These are phyloP conservation scores for Callipepla squamata DNA, from an alignment of 2,113 vertebrate species.

Conservation along the genomic window DNA sequence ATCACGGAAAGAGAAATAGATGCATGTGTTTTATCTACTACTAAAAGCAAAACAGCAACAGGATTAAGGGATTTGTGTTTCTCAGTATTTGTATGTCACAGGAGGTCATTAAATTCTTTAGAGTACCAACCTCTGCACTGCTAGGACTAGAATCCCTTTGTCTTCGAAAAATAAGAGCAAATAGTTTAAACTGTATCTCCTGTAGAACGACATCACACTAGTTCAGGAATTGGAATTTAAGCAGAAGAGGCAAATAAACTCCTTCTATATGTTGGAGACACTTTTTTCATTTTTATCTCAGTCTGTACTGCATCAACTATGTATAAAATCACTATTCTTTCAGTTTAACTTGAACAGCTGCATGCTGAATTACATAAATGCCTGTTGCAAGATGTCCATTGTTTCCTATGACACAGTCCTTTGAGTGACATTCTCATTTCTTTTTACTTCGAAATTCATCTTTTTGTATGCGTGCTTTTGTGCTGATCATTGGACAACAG, in stretches of 20 bases:
- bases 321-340: neutral
- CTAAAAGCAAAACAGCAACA: neutral
- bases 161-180: neutral
- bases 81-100: neutral
- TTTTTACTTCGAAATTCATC: neutral
- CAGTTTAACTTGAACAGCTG: neutral
- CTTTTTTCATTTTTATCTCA: neutral
- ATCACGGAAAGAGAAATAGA: neutral
- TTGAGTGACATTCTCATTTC: neutral
- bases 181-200: neutral
- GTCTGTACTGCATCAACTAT: neutral
- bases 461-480: neutral
- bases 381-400: neutral
- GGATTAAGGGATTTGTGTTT: neutral
- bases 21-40: neutral
- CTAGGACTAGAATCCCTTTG: neutral
- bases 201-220: neutral
- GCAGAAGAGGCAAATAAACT: neutral
- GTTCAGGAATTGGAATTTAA: neutral
- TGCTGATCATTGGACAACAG: neutral
- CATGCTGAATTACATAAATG: neutral
- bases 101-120: neutral
- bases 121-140: neutral
- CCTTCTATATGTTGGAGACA: neutral
- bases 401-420: neutral